Conservation (phyloP, 2,888 invertebrate species). For the Dusona sp. region DNA sequence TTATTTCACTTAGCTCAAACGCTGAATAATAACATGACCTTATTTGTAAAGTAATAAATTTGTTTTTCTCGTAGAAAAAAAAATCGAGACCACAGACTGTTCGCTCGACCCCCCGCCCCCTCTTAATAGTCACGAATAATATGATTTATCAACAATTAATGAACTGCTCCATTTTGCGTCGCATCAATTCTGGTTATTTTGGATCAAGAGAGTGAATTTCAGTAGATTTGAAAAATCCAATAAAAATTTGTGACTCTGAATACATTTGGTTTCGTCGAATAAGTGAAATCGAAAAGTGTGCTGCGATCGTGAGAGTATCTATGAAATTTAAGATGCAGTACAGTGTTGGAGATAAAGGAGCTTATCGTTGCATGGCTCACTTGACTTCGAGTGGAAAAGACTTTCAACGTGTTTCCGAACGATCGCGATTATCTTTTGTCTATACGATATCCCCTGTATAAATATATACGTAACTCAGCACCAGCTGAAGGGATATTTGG, state of each 20-base stretch:
- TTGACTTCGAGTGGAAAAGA: slow-evolving; percentile 40
- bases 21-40: too few relatives aligned
- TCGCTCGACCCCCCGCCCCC: too few relatives aligned
- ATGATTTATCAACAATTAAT: neutral
- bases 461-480: neutral
- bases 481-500: neutral
- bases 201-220: neutral
- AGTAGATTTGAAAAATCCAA: neutral
- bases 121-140: neutral
- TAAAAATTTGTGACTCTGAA: neutral
- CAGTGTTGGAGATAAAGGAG: neutral
- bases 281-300: neutral
- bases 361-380: slow-evolving; percentile 30
- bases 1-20: too few relatives aligned
- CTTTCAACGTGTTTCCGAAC: slow-evolving; percentile 21
- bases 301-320: slow-evolving; percentile 18
- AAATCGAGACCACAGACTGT: too few relatives aligned
- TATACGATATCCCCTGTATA: neutral
- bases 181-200: neutral
- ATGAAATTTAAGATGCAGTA: neutral
- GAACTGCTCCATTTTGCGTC: neutral
- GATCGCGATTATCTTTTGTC: slow-evolving; percentile 38
- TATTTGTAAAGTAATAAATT: neutral
- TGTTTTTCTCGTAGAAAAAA: too few relatives aligned
- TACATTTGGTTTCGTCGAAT: neutral